Evolutionary conservation across 2,797 vertebrate genomes (phyloP).

Genomic region (Coilia nasus): DNA sequence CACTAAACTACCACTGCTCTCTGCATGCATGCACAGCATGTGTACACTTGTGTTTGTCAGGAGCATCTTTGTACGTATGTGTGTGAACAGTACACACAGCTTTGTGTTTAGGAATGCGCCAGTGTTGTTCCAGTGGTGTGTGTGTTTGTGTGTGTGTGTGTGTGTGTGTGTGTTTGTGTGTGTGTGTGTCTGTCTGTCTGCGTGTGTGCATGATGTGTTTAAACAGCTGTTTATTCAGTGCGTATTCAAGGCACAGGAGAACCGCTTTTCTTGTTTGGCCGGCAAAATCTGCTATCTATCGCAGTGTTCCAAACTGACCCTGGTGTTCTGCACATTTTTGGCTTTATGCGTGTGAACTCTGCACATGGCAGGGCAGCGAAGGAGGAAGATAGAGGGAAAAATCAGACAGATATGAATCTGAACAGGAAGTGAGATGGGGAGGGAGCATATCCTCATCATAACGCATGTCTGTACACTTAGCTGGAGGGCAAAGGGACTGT

Average conservation of each 20-base stretch:
- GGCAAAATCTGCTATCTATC: not conserved
- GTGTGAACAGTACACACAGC: not conserved
- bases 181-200: not conserved
- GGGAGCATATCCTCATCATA: not conserved
- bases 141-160: not conserved
- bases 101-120: not conserved
- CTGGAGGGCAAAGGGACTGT: not conserved
- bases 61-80: not conserved
- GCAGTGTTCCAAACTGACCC: not conserved
- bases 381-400: not conserved
- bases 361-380: not conserved
- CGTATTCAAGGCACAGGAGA: not conserved
- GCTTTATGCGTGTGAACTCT: no score
- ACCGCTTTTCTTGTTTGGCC: not conserved
- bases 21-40: not conserved
- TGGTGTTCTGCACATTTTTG: not conserved
- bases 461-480: not conserved
- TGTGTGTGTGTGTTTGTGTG: not conserved
- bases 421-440: not conserved
- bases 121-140: not conserved
- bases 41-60: not conserved
- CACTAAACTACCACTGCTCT: no score
- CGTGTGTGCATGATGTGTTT: constrained; percentile 8
- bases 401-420: not conserved
- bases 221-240: constrained; percentile 13